phyloP scores from a whole-genome alignment of 2,888 invertebrate genomes.

The Nomada fabriciana region DNA sequence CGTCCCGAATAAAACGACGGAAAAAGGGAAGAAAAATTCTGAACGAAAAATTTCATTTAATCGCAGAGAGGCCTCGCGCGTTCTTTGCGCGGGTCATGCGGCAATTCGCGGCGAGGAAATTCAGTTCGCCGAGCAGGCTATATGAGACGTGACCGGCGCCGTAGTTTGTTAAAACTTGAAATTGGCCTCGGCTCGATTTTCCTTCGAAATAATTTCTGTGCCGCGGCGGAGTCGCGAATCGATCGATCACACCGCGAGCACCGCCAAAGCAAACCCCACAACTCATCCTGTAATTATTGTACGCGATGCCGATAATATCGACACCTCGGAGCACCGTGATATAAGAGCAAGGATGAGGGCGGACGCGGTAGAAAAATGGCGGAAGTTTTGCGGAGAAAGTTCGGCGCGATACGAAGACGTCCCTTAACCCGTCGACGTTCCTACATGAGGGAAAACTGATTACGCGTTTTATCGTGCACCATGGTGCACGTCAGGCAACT shows the following conservation, averaged over 20 bases:
- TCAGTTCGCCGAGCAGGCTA: conserved; percentile 4
- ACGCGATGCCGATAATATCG: conserved; percentile 65
- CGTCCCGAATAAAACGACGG: background rate
- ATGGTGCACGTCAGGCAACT: conserved; percentile 51
- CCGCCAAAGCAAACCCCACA: conserved; percentile 52
- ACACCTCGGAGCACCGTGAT: conserved; percentile 4
- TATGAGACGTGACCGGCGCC: conserved; percentile 14
- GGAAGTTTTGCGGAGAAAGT: conserved; percentile 58
- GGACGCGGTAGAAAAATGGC: conserved; percentile 45
- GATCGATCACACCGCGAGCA: conserved; percentile 63
- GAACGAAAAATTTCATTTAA: conserved; percentile 33
- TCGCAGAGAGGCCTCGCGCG: background rate
- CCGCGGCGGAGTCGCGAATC: conserved; percentile 26
- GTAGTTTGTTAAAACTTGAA: conserved; percentile 70
- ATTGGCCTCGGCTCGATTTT: conserved; percentile 65
- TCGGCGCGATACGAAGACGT: conserved; percentile 39
- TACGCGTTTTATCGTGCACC: conserved; percentile 61
- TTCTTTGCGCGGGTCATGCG: background rate
- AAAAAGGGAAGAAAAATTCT: background rate
- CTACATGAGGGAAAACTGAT: conserved; percentile 61
- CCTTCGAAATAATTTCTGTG: conserved; percentile 57
- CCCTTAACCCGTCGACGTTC: conserved; percentile 51
- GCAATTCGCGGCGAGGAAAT: conserved; percentile 20
- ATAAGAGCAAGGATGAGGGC: background rate
- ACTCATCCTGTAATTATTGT: conserved; percentile 70